Evolutionary conservation across 2,797 vertebrate species (phyloP).

Genomic region (Simalia tracyae): DNA sequence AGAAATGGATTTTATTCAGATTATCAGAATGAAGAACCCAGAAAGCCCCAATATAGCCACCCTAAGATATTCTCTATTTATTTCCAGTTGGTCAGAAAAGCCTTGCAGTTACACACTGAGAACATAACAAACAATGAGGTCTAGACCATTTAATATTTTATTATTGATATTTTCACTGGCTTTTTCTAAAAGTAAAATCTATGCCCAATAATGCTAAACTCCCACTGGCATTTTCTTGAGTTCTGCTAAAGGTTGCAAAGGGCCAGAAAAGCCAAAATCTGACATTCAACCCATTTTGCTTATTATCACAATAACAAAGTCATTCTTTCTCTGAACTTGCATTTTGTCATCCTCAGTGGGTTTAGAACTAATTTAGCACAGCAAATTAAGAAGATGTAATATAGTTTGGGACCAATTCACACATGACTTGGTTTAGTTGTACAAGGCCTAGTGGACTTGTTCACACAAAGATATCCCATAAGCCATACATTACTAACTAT

Average conservation of each 20-base stretch:
- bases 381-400: neutral
- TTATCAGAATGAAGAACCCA: neutral
- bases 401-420: neutral
- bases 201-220: neutral
- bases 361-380: neutral
- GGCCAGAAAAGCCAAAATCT: neutral
- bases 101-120: neutral
- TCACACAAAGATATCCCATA: neutral
- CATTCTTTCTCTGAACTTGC: neutral
- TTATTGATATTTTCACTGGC: neutral
- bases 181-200: neutral
- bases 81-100: neutral
- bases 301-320: neutral
- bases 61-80: neutral
- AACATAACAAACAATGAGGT: neutral
- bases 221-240: neutral
- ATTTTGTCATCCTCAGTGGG: neutral
- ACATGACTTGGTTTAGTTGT: neutral
- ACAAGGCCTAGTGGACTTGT: neutral
- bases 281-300: neutral
- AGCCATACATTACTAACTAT: neutral
- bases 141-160: neutral
- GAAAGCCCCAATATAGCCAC: neutral
- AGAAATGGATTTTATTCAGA: neutral
- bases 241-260: neutral